A percentile compares a stretch with the other conserved stretches of the same genome.
These are phyloP conservation scores for Ditylenchus weischeri DNA, from an alignment of 2,888 invertebrate genomes.

Conservation along the genomic window DNA sequence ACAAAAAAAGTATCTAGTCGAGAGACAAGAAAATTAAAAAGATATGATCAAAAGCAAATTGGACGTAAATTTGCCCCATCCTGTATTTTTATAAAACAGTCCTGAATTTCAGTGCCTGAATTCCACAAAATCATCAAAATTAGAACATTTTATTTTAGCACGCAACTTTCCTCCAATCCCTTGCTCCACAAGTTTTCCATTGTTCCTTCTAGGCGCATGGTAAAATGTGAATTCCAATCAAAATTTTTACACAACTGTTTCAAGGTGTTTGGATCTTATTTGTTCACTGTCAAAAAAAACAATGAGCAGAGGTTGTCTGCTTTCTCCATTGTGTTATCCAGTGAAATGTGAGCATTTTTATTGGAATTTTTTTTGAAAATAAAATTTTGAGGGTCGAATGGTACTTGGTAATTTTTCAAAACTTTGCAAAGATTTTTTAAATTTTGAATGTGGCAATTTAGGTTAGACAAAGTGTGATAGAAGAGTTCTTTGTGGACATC, in stretches of 20 bases:
- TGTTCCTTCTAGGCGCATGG: conserved; percentile 42
- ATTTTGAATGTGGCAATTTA: conserved; percentile 23
- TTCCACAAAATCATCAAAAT: no score
- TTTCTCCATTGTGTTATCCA: conserved; percentile 45
- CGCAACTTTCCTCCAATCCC: conserved; percentile 44
- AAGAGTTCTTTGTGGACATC: conserved; percentile 25
- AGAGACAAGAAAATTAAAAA: no score
- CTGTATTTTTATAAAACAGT: no score
- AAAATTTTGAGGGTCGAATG: conserved; percentile 41
- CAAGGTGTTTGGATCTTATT: conserved; percentile 38
- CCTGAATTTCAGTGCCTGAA: no score
- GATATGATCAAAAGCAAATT: no score
- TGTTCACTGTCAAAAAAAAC: conserved; percentile 41
- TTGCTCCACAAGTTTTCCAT: conserved; percentile 45
- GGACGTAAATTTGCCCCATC: no score
- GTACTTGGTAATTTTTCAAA: conserved; percentile 41
- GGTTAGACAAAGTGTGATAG: conserved; percentile 39
- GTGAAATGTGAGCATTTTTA: conserved; percentile 32
- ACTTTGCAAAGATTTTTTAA: conserved; percentile 21
- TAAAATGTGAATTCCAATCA: conserved; percentile 6
- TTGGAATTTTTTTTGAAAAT: neutral
- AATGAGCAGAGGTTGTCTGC: conserved; percentile 40
- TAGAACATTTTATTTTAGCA: conserved; percentile 28
- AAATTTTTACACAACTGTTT: neutral
- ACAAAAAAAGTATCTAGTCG: no score